These are phyloP conservation scores for Syngnathoides biaculeatus DNA, from an alignment of 2,113 vertebrate genomes.

Conservation along the genomic window DNA sequence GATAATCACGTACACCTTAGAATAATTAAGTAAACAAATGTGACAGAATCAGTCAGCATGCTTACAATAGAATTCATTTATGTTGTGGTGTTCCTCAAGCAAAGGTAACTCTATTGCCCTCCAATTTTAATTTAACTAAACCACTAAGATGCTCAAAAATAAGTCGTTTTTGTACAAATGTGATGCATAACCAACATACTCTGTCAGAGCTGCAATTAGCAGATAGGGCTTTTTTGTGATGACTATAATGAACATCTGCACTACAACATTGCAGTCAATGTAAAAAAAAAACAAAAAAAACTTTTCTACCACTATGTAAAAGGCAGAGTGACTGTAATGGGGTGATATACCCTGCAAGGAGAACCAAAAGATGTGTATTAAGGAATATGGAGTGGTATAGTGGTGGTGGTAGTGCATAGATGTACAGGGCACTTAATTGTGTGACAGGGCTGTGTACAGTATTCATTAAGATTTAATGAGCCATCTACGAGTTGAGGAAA, in stretches of 20 bases:
- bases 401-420: conserved; percentile 72
- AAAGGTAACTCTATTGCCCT: conserved; percentile 27
- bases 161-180: conserved; percentile 28
- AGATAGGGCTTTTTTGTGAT: conserved; percentile 28
- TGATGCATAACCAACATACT: conserved; percentile 28
- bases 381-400: conserved; percentile 36
- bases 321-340: conserved; percentile 38
- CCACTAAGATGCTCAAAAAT: conserved; percentile 59
- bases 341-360: conserved; percentile 26
- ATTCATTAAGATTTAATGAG: conserved; percentile 54
- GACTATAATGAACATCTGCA: conserved; percentile 49
- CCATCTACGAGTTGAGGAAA: conserved; percentile 57
- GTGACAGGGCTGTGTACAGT: conserved; percentile 65
- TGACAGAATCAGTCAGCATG: conserved; percentile 35
- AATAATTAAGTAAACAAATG: background rate
- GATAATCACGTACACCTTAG: background rate
- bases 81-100: conserved; percentile 34
- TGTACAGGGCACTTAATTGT: conserved; percentile 60
- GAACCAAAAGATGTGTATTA: conserved; percentile 22
- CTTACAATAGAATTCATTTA: conserved; percentile 6
- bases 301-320: conserved; percentile 19
- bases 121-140: conserved; percentile 45
- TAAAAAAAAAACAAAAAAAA: conserved; percentile 43
- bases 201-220: conserved; percentile 19
- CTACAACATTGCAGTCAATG: conserved; percentile 30